Percentiles rank a stretch among this genome's conserved stretches.
Conservation (phyloP, 2,113 vertebrate genomes). For the Pundamilia nyererei region DNA sequence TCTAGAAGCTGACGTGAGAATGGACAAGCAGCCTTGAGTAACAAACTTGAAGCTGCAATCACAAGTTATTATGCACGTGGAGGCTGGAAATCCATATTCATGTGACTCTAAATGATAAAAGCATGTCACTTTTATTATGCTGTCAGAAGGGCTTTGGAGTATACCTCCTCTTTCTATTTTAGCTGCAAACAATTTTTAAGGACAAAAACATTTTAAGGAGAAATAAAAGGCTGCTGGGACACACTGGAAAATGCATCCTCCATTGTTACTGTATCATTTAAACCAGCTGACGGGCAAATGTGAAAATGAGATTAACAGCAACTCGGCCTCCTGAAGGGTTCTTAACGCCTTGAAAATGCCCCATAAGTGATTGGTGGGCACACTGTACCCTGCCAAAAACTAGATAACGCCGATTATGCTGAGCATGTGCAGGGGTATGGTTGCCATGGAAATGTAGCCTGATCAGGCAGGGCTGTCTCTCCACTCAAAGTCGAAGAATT, state of each 20-base stretch:
- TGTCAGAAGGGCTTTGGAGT: background rate
- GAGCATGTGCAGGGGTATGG: background rate
- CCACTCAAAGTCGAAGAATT: background rate
- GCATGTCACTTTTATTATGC: background rate
- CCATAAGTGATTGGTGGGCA: background rate
- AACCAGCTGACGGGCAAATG: background rate
- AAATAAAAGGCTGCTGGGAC: background rate
- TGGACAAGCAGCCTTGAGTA: background rate
- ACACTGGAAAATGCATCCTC: background rate
- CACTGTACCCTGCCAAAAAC: background rate
- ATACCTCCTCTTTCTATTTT: background rate
- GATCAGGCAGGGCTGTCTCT: background rate
- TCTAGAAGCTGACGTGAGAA: background rate
- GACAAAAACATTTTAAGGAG: background rate
- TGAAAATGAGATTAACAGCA: background rate
- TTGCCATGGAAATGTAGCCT: slow-evolving; percentile 34
- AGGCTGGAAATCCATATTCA: slow-evolving; percentile 14
- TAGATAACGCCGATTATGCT: background rate
- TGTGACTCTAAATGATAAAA: background rate
- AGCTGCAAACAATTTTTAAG: background rate
- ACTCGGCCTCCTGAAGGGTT: background rate
- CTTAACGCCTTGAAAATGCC: background rate
- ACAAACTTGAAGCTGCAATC: background rate
- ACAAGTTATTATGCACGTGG: background rate
- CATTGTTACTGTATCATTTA: background rate